A percentile compares a stretch with the other conserved stretches of the same genome.
phyloP scores from a whole-genome alignment of 1,140 invertebrate genomes.

The Cherax destructor region DNA sequence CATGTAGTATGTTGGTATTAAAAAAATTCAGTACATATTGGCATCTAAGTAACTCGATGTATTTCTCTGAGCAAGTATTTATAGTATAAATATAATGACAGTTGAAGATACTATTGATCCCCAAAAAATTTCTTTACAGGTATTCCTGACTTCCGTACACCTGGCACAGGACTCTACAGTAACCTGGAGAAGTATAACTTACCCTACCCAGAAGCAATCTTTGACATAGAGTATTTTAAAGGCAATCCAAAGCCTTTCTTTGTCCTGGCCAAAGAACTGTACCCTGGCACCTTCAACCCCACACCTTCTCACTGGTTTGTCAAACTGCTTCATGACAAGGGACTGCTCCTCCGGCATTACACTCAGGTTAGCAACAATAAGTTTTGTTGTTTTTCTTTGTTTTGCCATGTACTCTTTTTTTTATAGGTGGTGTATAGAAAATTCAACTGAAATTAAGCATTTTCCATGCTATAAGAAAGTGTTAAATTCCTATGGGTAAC shows the following conservation, averaged over 20 bases:
- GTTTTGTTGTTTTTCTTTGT: not conserved
- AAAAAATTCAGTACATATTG: too few relatives aligned
- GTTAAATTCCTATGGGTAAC: too few relatives aligned
- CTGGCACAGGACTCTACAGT: conserved; percentile 92
- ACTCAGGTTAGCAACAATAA: conserved; percentile 76
- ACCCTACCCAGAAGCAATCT: conserved; percentile 95
- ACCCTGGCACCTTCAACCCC: conserved; percentile 88
- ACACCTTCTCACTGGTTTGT: conserved; percentile 91
- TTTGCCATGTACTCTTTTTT: too few relatives aligned
- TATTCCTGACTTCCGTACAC: conserved; percentile 95
- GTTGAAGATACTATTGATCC: too few relatives aligned
- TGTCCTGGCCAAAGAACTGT: conserved; percentile 88
- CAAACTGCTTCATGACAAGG: conserved; percentile 85
- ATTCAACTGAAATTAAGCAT: too few relatives aligned
- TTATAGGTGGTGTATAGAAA: too few relatives aligned
- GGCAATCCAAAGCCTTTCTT: conserved; percentile 92
- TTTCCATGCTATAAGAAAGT: too few relatives aligned
- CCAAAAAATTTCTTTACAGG: conserved; percentile 88
- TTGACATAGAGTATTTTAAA: conserved; percentile 90
- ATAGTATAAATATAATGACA: too few relatives aligned
- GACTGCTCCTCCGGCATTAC: conserved; percentile 87
- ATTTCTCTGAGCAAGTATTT: too few relatives aligned
- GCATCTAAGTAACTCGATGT: too few relatives aligned
- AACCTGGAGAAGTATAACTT: conserved; percentile 94
- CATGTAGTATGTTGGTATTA: too few relatives aligned